phyloP scores from a whole-genome alignment of 2,888 invertebrate species.

The Yponomeuta cagnagella region DNA sequence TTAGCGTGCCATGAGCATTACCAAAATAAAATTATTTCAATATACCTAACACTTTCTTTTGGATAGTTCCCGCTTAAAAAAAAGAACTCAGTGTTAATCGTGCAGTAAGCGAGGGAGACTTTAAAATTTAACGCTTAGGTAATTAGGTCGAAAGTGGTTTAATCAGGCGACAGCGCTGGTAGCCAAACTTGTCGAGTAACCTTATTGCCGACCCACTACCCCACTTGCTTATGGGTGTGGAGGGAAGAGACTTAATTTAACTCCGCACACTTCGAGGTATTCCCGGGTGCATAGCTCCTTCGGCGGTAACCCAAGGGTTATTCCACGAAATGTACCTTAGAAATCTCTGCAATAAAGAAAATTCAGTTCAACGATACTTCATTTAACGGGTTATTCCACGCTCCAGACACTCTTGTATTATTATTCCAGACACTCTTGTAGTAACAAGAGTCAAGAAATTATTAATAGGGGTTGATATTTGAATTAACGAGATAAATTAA shows the following conservation, averaged over 20 bases:
- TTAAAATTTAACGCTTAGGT: slow-evolving; percentile 36
- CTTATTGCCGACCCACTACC: background rate
- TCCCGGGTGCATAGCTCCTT: background rate
- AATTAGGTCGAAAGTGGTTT: slow-evolving; percentile 41
- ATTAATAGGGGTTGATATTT: too few species aligned
- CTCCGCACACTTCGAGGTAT: background rate
- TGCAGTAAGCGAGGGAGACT: slow-evolving; percentile 20
- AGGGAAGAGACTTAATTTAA: slow-evolving; percentile 3
- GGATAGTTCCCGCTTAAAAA: background rate
- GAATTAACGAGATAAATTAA: too few species aligned
- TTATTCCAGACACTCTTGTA: too few species aligned
- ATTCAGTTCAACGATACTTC: too few species aligned
- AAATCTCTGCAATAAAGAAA: too few species aligned
- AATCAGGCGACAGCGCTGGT: slow-evolving; percentile 36
- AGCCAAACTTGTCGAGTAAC: background rate
- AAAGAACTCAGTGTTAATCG: slow-evolving; percentile 10
- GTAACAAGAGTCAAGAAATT: too few species aligned
- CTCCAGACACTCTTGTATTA: too few species aligned
- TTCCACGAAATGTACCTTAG: background rate
- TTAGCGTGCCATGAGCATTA: background rate
- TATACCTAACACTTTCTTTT: background rate
- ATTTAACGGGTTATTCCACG: too few species aligned
- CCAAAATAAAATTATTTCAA: background rate
- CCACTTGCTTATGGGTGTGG: background rate
- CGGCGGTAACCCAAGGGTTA: background rate